phyloP scores from a whole-genome alignment of 1,140 invertebrate species.

The Holcopasites calliopsidis region DNA sequence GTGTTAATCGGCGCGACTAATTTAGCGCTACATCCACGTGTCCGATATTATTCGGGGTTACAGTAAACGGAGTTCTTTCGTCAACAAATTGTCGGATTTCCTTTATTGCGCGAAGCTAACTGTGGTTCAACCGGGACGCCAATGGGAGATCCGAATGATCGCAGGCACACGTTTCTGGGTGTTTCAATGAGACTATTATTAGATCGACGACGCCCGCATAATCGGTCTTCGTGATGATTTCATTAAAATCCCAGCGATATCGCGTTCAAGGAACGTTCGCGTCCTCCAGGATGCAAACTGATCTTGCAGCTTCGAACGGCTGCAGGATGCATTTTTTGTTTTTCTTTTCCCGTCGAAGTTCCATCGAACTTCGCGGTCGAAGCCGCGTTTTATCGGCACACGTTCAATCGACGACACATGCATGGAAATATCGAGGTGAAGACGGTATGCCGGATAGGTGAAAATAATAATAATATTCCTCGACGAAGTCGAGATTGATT shows the following conservation, averaged over 20 bases:
- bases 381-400: neutral
- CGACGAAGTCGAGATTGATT: neutral
- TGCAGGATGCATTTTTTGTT: neutral
- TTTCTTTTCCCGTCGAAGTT: neutral
- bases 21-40: no score
- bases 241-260: constrained; percentile 1
- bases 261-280: neutral
- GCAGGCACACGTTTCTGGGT: neutral
- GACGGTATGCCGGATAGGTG: no score
- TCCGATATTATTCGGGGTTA: neutral
- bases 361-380: neutral
- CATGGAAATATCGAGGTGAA: no score
- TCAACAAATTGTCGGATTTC: neutral
- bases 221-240: neutral
- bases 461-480: constrained; percentile 1
- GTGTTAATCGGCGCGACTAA: no score
- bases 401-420: neutral
- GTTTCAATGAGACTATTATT: constrained; percentile 7
- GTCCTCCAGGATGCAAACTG: neutral
- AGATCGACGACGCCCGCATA: neutral
- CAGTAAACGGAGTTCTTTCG: neutral
- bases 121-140: no score
- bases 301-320: neutral
- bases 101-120: no score
- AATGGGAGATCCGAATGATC: neutral